Percentiles rank a stretch among this genome's conserved stretches.
Evolutionary conservation across 2,113 vertebrate genomes (phyloP).

Genomic region (Corythaixoides concolor): DNA sequence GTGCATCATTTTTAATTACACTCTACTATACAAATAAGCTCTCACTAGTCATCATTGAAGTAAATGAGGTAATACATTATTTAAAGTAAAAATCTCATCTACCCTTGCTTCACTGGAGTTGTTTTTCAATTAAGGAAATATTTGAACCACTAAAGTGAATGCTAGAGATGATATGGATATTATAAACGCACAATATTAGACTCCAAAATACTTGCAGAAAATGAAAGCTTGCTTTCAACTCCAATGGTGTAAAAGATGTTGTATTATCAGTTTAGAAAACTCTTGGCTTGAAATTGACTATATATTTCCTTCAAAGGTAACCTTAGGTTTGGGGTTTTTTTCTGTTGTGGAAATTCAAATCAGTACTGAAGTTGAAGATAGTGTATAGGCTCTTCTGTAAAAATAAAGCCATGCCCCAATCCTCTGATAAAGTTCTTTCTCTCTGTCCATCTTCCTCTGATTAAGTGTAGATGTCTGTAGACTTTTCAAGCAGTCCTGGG

Average conservation of each 20-base stretch:
- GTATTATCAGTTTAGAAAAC: background rate
- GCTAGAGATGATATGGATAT: background rate
- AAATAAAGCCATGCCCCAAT: background rate
- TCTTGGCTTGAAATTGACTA: background rate
- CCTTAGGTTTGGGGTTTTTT: background rate
- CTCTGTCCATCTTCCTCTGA: background rate
- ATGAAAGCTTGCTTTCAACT: background rate
- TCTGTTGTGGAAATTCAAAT: background rate
- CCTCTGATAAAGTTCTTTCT: background rate
- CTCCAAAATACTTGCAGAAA: slow-evolving; percentile 1
- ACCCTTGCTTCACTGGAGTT: background rate
- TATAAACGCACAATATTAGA: background rate
- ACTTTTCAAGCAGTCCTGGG: background rate
- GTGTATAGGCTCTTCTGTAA: background rate
- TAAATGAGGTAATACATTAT: slow-evolving; percentile 23
- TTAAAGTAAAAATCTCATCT: slow-evolving; percentile 38
- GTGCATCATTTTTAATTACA: slow-evolving; percentile 28
- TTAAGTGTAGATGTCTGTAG: background rate
- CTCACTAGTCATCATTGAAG: background rate
- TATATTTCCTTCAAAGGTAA: background rate
- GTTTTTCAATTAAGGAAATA: slow-evolving; percentile 41
- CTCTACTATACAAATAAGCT: background rate
- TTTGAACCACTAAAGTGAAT: slow-evolving; percentile 29
- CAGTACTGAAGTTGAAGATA: background rate
- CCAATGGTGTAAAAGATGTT: background rate